Percentiles rank a stretch among this genome's conserved stretches.
phyloP scores from a whole-genome alignment of 1,140 invertebrate genomes.

The Mactra quadrangularis region DNA sequence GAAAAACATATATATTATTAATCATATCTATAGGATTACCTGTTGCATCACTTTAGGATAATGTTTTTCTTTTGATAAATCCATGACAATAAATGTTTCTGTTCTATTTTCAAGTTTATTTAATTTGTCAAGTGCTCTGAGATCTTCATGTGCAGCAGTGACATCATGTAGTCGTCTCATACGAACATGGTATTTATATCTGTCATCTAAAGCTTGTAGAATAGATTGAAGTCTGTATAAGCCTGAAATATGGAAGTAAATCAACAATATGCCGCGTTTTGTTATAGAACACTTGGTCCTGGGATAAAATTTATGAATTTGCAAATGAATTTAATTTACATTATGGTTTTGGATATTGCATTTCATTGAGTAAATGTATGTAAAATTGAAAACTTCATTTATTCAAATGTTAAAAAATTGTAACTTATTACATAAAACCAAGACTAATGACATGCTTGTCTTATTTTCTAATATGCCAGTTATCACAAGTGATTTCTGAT shows the following conservation, averaged over 20 bases:
- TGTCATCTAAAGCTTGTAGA: slow-evolving; percentile 16
- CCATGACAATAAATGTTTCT: slow-evolving; percentile 36
- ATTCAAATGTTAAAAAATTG: too few relatives aligned
- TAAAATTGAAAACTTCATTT: too few relatives aligned
- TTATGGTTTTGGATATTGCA: too few relatives aligned
- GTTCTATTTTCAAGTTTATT: slow-evolving; percentile 15
- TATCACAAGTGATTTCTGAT: too few relatives aligned
- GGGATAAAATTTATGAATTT: too few relatives aligned
- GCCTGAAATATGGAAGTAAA: slow-evolving; percentile 27
- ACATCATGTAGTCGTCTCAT: slow-evolving; percentile 43
- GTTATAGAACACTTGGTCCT: too few relatives aligned
- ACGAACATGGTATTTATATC: slow-evolving; percentile 30
- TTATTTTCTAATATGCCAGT: too few relatives aligned
- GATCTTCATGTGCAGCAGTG: slow-evolving; percentile 46
- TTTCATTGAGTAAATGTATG: too few relatives aligned
- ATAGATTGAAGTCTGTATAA: slow-evolving; percentile 51
- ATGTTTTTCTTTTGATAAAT: slow-evolving; percentile 44
- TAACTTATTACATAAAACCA: too few relatives aligned
- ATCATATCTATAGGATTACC: slow-evolving; percentile 42
- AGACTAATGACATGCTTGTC: too few relatives aligned
- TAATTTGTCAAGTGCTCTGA: slow-evolving; percentile 51
- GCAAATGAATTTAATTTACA: too few relatives aligned
- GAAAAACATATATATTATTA: too few relatives aligned
- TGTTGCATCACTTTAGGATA: slow-evolving; percentile 43
- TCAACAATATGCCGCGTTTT: not conserved